Conservation (phyloP, 2,888 invertebrate species). For the Synergus itoensis region DNA sequence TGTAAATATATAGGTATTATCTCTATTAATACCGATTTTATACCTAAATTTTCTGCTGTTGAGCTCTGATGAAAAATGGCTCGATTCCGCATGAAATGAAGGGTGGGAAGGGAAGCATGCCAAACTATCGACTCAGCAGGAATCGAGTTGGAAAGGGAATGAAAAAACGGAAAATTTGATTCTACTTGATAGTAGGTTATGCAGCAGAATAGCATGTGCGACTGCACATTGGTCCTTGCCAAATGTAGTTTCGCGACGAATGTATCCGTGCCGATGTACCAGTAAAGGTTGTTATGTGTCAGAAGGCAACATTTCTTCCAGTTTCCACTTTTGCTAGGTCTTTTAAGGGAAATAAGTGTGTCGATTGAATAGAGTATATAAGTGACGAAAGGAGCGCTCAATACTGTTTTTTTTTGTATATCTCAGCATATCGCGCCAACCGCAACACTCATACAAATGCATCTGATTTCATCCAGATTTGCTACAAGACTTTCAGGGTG, state of each 20-base stretch:
- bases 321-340: neutral
- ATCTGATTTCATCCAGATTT: neutral
- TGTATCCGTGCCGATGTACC: neutral
- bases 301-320: neutral
- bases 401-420: neutral
- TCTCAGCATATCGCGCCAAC: neutral
- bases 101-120: constrained; percentile 45
- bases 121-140: constrained; percentile 48
- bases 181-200: constrained; percentile 45
- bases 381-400: neutral
- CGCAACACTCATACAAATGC: neutral
- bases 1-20: too few species aligned
- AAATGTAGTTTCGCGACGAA: constrained; percentile 45
- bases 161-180: constrained; percentile 50
- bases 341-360: neutral
- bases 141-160: neutral
- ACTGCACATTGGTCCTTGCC: constrained; percentile 41
- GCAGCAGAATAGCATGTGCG: constrained; percentile 18
- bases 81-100: neutral
- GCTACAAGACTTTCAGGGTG: too few species aligned
- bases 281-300: neutral
- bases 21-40: too few species aligned
- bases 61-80: neutral
- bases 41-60: too few species aligned
- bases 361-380: constrained; percentile 1